These are phyloP conservation scores for Drosophila quinaria DNA, from an alignment of 2,888 invertebrate genomes.

Conservation along the genomic window DNA sequence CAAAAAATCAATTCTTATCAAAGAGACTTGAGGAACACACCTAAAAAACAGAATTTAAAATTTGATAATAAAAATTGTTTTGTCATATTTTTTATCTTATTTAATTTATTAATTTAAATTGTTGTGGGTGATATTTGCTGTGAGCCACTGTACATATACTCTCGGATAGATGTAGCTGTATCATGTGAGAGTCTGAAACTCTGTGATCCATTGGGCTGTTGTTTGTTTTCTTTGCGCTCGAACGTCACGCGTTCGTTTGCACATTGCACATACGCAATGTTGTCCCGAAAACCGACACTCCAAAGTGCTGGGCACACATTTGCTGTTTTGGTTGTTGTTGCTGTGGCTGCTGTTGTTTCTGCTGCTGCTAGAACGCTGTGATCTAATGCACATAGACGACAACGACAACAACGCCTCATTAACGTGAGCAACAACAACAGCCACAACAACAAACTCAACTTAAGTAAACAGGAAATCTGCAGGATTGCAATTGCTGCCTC, in stretches of 20 bases:
- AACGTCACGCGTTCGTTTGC: conserved; percentile 67
- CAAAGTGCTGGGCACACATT: conserved; percentile 59
- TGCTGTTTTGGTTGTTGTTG: conserved; percentile 34
- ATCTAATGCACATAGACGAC: conserved; percentile 50
- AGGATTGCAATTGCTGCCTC: conserved; percentile 46
- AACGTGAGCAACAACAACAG: conserved; percentile 42
- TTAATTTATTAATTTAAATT: no score
- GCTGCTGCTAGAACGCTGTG: conserved; percentile 32
- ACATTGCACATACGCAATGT: conserved; percentile 73
- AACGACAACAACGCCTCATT: conserved; percentile 58
- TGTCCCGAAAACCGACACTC: conserved; percentile 58
- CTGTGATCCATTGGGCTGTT: conserved; percentile 50
- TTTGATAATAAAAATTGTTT: no score
- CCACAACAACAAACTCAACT: conserved; percentile 29
- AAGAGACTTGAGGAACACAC: no score
- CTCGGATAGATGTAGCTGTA: conserved; percentile 18
- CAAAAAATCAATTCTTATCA: no score
- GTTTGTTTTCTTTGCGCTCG: conserved; percentile 66
- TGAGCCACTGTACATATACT: no score
- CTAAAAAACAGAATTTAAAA: no score
- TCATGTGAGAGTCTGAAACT: conserved; percentile 41
- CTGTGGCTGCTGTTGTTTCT: conserved; percentile 11
- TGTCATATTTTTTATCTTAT: no score
- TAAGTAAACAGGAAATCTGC: conserved; percentile 74
- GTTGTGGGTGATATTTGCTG: no score